These are phyloP conservation scores for Chitala chitala DNA, from an alignment of 2,113 vertebrate genomes.

Conservation along the genomic window DNA sequence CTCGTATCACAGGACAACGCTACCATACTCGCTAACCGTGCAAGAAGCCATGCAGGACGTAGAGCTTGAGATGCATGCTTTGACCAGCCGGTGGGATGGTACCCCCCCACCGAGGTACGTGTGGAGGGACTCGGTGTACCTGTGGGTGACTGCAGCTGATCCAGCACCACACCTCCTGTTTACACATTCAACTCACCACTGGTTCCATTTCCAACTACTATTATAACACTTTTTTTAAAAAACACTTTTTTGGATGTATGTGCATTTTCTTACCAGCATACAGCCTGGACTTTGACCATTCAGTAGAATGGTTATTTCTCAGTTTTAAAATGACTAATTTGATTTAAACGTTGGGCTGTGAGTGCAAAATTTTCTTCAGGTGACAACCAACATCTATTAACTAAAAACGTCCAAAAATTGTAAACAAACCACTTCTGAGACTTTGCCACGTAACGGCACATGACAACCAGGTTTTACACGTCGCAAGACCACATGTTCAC, in stretches of 20 bases:
- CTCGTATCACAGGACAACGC: not conserved
- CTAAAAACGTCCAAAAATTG: conserved; percentile 15
- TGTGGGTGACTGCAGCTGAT: not conserved
- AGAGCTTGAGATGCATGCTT: not conserved
- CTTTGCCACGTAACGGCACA: conserved; percentile 49
- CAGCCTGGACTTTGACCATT: not conserved
- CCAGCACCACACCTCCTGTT: not conserved
- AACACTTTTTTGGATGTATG: no score
- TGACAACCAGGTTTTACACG: conserved; percentile 54
- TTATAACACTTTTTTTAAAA: no score
- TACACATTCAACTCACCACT: not conserved
- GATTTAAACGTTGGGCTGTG: not conserved
- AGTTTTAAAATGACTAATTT: not conserved
- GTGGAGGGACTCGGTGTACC: no score
- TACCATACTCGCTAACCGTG: not conserved
- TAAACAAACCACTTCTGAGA: conserved; percentile 37
- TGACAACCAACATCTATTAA: not conserved
- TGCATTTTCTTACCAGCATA: conserved; percentile 28
- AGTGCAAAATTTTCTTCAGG: not conserved
- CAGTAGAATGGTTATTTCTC: not conserved
- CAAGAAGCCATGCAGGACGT: not conserved
- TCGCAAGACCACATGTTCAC: conserved; percentile 60
- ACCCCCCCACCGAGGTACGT: no score
- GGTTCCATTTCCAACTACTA: not conserved
- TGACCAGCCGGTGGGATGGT: no score